Base-by-base conservation (phyloP, 1,140 invertebrate species). In the Planococcus citri region DNA sequence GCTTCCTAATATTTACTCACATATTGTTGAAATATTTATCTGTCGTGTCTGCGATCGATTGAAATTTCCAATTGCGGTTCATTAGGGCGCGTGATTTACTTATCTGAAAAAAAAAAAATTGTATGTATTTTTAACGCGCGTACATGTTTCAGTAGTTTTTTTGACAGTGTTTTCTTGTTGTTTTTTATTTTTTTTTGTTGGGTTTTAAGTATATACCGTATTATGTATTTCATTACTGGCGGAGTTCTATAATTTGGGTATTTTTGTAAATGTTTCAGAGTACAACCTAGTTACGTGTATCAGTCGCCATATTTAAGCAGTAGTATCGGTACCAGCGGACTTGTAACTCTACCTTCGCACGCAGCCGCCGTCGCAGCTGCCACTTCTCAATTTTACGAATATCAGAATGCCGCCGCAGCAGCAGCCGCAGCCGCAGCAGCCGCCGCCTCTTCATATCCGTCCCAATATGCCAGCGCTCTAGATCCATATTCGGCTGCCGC, bases 271-370 rank as follows among this genome's bases (percentile, higher is more conserved):
- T 73, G 69, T 74, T 74, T 60, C 72, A 78, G 78, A 41, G 72
- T 80, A 64, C 78, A 78, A 37, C 79, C 77, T 1, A 76, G 78
- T 24, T 80, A 80, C 70, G 74, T 79, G 37, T 80, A 80, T 72
- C 78, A 78, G 69, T 73, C 73, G 24, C 76, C 76, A 0, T 77
- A 77, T 71, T 68, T 77, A 73, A 73, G 73, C 75, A 4, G 73
- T 74, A 9, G 72, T 71, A 10, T 73, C 73, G 17, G 73, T 73
- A 64, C 60, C 20, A 64, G 60, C 24, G 60, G 60, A 64, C 22
- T 64, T 22, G 60, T 64, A 10, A 64, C 10, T 70, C 74, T 1
- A 71, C 76, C 67, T 1, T 76, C 76, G 29, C 73, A 78, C 67
- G 74, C 75, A 70, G 75, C 74, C 2, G 75, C 74, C 0, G 73